A percentile compares a stretch with the other conserved stretches of the same genome.
These are phyloP conservation scores for Enhydra lutris DNA, from an alignment of 2,113 vertebrate species.

Conservation along the genomic window DNA sequence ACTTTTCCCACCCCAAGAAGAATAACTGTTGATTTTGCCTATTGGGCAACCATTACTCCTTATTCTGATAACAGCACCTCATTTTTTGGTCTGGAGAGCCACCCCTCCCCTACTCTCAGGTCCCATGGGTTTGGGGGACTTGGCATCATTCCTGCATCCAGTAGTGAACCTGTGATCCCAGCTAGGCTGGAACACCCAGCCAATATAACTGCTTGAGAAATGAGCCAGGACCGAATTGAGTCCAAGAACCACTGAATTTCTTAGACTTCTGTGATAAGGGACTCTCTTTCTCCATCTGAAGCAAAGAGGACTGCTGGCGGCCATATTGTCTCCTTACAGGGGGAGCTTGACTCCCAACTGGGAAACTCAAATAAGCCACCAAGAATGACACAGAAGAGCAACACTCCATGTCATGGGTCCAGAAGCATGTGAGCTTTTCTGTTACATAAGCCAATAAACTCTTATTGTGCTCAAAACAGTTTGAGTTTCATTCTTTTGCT, in stretches of 20 bases:
- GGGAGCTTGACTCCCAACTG: neutral
- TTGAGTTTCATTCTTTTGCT: neutral
- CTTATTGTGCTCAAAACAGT: neutral
- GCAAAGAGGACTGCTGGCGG: neutral
- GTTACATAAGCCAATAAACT: neutral
- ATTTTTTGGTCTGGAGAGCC: neutral
- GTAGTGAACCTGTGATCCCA: neutral
- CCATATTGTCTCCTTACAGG: neutral
- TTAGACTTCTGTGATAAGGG: neutral
- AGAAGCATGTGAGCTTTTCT: neutral
- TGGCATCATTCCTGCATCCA: neutral
- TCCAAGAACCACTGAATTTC: neutral
- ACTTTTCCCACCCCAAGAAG: neutral
- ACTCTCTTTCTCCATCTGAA: neutral
- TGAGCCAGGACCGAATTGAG: neutral
- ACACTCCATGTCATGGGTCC: fast-evolving
- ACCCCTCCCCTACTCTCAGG: too few relatives aligned
- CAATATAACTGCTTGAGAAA: neutral
- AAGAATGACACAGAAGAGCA: neutral
- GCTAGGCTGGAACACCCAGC: neutral
- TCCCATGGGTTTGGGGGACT: neutral
- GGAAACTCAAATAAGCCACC: fast-evolving
- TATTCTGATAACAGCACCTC: neutral
- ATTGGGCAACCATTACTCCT: neutral
- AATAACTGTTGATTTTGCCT: neutral